Conservation (phyloP, 2,113 vertebrate genomes). For the Acanthochromis polyacanthus region DNA sequence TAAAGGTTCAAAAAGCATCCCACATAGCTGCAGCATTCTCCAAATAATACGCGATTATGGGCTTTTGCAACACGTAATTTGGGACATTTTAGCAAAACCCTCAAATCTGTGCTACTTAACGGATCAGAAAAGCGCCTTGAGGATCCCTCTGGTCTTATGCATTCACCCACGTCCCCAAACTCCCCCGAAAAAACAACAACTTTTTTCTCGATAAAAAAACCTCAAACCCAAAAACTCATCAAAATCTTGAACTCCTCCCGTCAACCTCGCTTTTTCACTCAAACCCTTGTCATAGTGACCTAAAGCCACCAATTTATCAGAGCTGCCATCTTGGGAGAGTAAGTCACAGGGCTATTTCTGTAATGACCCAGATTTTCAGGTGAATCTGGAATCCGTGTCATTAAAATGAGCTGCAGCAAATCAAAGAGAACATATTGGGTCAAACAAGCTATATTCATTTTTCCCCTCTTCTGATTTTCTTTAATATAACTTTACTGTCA, state of each 20-base stretch:
- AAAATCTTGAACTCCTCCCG: constrained; percentile 33
- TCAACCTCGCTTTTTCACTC: constrained; percentile 44
- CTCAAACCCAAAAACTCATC: constrained; percentile 18
- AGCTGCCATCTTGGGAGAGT: constrained; percentile 71
- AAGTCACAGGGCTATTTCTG: constrained; percentile 78
- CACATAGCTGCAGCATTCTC: constrained; percentile 51
- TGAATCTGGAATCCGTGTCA: constrained; percentile 72
- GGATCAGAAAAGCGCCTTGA: constrained; percentile 70
- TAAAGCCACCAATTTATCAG: constrained; percentile 80
- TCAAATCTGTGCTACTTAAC: constrained; percentile 75
- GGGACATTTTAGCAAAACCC: constrained; percentile 63
- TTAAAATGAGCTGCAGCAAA: constrained; percentile 62
- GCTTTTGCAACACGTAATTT: constrained; percentile 59
- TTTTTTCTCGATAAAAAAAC: constrained; percentile 36
- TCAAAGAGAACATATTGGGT: constrained; percentile 53
- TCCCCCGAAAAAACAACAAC: constrained; percentile 40
- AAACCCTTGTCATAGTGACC: constrained; percentile 78
- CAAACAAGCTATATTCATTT: constrained; percentile 30
- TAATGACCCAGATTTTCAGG: constrained; percentile 81
- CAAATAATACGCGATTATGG: constrained; percentile 67
- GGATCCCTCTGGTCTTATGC: constrained; percentile 50
- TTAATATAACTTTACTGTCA: not conserved
- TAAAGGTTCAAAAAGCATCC: constrained; percentile 47
- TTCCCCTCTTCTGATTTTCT: not conserved
- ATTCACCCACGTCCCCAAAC: constrained; percentile 58